phyloP scores from a whole-genome alignment of 2,888 invertebrate species.

The Xestoiulus laeticollis region DNA sequence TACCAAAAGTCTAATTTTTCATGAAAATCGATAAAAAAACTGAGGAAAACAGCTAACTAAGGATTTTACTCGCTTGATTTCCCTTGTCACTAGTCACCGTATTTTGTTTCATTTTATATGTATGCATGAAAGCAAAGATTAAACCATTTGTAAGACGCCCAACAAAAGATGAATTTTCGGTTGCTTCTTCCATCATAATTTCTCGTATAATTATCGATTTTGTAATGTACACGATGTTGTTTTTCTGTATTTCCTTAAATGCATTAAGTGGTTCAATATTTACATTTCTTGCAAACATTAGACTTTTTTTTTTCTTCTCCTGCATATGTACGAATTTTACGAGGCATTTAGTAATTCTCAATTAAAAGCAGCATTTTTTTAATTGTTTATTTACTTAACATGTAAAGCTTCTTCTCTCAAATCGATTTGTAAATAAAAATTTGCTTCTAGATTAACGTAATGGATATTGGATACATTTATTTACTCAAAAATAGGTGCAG shows the following conservation, averaged over 20 bases:
- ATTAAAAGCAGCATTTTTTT: not conserved
- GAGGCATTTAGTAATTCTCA: not conserved
- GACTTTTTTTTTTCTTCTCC: not conserved
- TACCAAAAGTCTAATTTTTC: not conserved
- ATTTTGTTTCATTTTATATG: not conserved
- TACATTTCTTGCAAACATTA: not conserved
- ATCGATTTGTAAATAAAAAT: too few relatives aligned
- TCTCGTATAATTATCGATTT: not conserved
- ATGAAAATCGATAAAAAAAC: not conserved
- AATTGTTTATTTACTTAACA: not conserved
- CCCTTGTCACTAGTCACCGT: not conserved
- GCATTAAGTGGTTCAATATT: conserved; percentile 15
- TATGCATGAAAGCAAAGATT: not conserved
- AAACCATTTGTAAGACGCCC: not conserved
- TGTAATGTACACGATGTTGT: not conserved
- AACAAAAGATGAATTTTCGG: not conserved
- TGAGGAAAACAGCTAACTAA: not conserved
- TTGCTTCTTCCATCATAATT: not conserved
- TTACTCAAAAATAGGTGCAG: too few relatives aligned
- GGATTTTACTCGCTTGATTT: not conserved
- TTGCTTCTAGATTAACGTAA: too few relatives aligned
- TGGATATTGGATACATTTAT: too few relatives aligned
- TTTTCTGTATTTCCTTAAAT: not conserved
- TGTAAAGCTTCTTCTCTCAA: too few relatives aligned
- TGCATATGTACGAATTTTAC: not conserved